Base-by-base conservation (phyloP, 2,888 invertebrate species). In the Drosophila testacea region DNA sequence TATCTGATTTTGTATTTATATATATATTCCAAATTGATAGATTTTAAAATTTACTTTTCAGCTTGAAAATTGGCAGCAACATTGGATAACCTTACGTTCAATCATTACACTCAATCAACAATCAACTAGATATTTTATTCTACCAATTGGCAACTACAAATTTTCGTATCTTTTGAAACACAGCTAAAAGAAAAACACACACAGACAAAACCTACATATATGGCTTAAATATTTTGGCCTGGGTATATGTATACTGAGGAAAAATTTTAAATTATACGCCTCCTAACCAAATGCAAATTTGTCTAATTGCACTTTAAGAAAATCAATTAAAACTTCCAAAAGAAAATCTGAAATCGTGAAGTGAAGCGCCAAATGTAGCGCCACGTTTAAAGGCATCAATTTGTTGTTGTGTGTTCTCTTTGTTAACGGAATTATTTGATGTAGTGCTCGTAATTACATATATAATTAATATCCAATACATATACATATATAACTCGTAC, bases 281-380 rank as follows among this genome's bases (percentile, higher is more conserved):
- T 50, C 16, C 41, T 46, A 60, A 44, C 47, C 28, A n/a, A 28
- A 59, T 48, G 55, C 59, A 52, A 68, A 48, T 47, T 55, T 44
- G 34, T 42, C 6, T 4, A 44, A 60, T 60, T 72, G 73, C 69
- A 75, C 55, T 42, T 11, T 2, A 28, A 38, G 54, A 52, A 67
- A 74, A 80, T 65, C 76, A 79, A 74, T 54, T 59, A 54, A 71
- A 63, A 73, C 77, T 77, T 77, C 62, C 73, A 66, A 72, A 39
- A 51, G 52, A 39, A 51, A 66, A 55, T 67, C 30, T 41, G 27
- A 57, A 39, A 42, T 47, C 13, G 22, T 13, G 39, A 71, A 72
- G 55, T 36, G 59, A 46, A 38, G 47, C 60, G 60, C 69, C 50
- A 48, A 42, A 7, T n/a, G 11, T 44, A 54, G 70, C 48, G 64